Evolutionary conservation across 2,888 invertebrate genomes (phyloP), one percentile per base, ranked within the genome.

Genomic region (Caenorhabditis imperialis): DNA sequence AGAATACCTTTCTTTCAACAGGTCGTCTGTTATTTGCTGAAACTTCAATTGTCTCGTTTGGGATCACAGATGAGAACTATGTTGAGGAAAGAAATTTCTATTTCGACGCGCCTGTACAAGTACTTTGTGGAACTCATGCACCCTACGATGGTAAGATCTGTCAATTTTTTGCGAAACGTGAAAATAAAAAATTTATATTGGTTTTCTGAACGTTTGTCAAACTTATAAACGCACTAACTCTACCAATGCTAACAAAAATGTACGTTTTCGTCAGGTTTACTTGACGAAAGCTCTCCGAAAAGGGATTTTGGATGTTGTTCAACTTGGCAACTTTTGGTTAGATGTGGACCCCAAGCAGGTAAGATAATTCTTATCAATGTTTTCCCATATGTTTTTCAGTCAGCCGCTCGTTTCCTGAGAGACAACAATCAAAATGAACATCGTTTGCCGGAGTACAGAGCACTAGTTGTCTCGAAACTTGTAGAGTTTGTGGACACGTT

Each of bases 101-200:
- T 95, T 3, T 94, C 97, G 87, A 92, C 94, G 14, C 91, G 93
- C 12, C 91, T 96, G 44, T 97, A 95, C 90, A 93, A 93, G 44
- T 92, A 93, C 57, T 93, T 95, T 87, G 93, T 93, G 55, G 97
- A 97, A 86, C 93, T 93, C 0, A 92, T 96, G 83, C 93, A 94
- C 83, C 93, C 95, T 0, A 94, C 96, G 0, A 93, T 95, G 83
- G 86, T 86, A 14, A 40, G n/a, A n/a, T n/a, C n/a, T n/a, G n/a
- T n/a, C n/a, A n/a, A n/a, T n/a, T n/a, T n/a, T n/a, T n/a, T n/a
- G n/a, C n/a, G n/a, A n/a, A n/a, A n/a, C n/a, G n/a, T n/a, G n/a
- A n/a, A n/a, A n/a, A n/a, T n/a, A n/a, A n/a, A n/a, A n/a, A n/a
- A n/a, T n/a, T n/a, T n/a, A n/a, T n/a, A n/a, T n/a, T n/a, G n/a